Conservation (phyloP, 2,113 vertebrate genomes). For the Callionymus lyra region DNA sequence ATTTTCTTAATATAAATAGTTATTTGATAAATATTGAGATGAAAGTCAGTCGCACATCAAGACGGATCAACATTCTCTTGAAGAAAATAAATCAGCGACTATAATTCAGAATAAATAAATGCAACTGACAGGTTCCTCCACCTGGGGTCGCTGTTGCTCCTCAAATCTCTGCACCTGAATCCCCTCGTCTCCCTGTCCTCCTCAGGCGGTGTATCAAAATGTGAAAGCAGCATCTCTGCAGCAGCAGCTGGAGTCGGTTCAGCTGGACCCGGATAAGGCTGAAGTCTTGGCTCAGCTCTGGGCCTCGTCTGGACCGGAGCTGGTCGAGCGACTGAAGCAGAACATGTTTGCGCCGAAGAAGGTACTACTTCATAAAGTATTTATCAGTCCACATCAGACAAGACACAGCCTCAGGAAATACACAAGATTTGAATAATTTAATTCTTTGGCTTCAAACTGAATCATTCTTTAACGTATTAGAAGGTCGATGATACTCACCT, state of each 20-base stretch:
- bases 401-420: too few species aligned
- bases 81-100: too few species aligned
- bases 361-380: conserved; percentile 58
- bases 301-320: conserved; percentile 77
- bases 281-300: conserved; percentile 79
- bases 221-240: conserved; percentile 77
- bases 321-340: conserved; percentile 81
- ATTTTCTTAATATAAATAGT: too few species aligned
- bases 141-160: conserved; percentile 42
- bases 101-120: too few species aligned
- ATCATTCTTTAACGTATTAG: too few species aligned
- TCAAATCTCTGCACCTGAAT: not conserved
- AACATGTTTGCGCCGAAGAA: conserved; percentile 82
- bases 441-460: too few species aligned
- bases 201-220: conserved; percentile 85
- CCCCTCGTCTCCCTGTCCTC: conserved; percentile 1
- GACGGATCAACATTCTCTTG: too few species aligned
- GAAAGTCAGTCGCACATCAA: too few species aligned
- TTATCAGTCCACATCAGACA: not conserved
- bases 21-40: too few species aligned
- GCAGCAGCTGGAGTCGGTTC: conserved; percentile 80
- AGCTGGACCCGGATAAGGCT: conserved; percentile 73
- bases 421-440: too few species aligned
- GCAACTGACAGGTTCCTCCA: conserved; percentile 13
- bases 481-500: too few species aligned